These are phyloP conservation scores for Margaritifera margaritifera DNA, from an alignment of 2,888 invertebrate genomes.

Conservation along the genomic window DNA sequence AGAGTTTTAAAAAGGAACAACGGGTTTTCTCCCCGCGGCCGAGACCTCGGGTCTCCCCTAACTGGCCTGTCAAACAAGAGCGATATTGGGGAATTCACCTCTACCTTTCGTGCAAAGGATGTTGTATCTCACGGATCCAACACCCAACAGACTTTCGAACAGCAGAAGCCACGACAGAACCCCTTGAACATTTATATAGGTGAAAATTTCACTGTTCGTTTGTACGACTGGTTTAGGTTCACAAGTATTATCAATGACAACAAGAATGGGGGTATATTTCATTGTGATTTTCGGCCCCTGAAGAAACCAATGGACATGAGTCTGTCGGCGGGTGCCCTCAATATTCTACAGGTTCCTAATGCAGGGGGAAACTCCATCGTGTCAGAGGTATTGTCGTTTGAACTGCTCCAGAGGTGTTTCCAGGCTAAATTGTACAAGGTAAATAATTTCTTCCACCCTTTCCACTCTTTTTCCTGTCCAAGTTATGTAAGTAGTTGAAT, in stretches of 20 bases:
- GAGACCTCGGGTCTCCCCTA: constrained; percentile 30
- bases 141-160: constrained; percentile 3
- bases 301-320: constrained; percentile 48
- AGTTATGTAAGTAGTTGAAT: neutral
- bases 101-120: constrained; percentile 12
- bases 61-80: constrained; percentile 43
- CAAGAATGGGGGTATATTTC: constrained; percentile 47
- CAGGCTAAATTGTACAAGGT: constrained; percentile 57
- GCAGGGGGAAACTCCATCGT: constrained; percentile 69
- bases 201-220: constrained; percentile 55
- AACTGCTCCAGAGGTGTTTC: constrained; percentile 56
- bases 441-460: constrained; percentile 7
- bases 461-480: constrained; percentile 16
- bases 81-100: constrained; percentile 22
- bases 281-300: constrained; percentile 52
- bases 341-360: constrained; percentile 63
- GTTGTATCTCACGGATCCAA: constrained; percentile 1
- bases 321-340: constrained; percentile 54
- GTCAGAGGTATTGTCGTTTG: constrained; percentile 68
- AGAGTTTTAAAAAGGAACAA: constrained; percentile 11
- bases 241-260: constrained; percentile 47
- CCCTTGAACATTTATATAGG: constrained; percentile 53
- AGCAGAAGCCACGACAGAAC: constrained; percentile 25
- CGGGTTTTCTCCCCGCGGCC: constrained; percentile 35
- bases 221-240: constrained; percentile 53